phyloP scores from a whole-genome alignment of 1,140 invertebrate genomes.

The roundworm (Caenorhabditis elegans) region DNA sequence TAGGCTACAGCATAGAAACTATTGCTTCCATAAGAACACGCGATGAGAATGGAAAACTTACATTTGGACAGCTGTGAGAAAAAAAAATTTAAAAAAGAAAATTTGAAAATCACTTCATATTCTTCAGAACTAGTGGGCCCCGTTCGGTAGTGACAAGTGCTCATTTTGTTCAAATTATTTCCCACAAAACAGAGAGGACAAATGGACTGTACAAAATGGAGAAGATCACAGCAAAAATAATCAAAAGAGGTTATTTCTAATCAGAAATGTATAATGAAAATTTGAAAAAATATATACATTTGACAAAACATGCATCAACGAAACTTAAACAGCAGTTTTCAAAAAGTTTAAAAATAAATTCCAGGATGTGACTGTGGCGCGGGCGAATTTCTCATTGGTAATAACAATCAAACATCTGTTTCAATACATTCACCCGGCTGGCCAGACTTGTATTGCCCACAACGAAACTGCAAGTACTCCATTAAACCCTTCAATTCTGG shows the following conservation, averaged over 20 bases:
- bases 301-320: no score
- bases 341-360: no score
- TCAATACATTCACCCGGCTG: not conserved
- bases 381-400: not conserved
- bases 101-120: no score
- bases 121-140: not conserved
- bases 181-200: not conserved
- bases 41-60: not conserved
- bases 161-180: not conserved
- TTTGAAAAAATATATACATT: no score
- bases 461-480: not conserved
- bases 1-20: not conserved
- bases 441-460: not conserved
- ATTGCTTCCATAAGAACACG: not conserved
- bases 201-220: not conserved
- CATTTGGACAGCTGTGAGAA: not conserved
- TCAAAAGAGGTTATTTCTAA: not conserved
- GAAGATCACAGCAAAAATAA: not conserved
- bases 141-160: not conserved
- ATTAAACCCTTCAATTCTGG: not conserved
- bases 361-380: not conserved
- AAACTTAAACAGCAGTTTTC: no score
- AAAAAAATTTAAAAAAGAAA: no score
- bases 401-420: not conserved
- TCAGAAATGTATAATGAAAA: no score